Evolutionary conservation across 1,140 invertebrate species (phyloP), one percentile per base, ranked within the genome.

Genomic region (Drosophila sp.): DNA sequence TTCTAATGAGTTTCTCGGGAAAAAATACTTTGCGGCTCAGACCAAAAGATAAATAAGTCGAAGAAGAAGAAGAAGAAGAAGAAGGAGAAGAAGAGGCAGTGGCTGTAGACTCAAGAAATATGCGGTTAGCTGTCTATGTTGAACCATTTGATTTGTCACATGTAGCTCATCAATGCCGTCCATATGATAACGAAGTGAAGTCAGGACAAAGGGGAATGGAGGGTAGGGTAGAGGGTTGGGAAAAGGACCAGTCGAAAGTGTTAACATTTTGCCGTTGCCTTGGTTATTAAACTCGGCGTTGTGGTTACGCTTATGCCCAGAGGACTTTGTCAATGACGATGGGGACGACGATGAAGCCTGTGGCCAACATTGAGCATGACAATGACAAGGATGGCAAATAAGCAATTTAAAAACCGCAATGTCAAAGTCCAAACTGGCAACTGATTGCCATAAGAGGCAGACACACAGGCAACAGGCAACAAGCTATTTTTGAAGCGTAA

Each of bases 391-490:
- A 64, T 58, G 66, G 40, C 58, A 83, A 65, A 78, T 76, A 83
- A 83, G 80, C 80, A 82, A 83, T 82, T 83, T 83, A 67, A 79
- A 72, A 82, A 73, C 80, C 80, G 71, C 80, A 82, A 76, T 77
- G 78, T 80, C 78, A 77, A 62, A 78, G 79, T 21, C 27, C 63
- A 78, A 69, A 43, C 21, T 21, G 21, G 21, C 21, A 21, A 21
- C 21, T 1, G 21, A 70, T 50, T 38, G 36, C 34, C 32, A 56
- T 6, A 41, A 13, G 36, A 34, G 50, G 16, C 13, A 36, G 32
- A n/a, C 43, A 25, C 11, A 13, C 21, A n/a, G 21, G 21, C 21
- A 48, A 27, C 21, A 50, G 46, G 46, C 46, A 50, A 50, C 32
- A 29, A n/a, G n/a, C n/a, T n/a, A n/a, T n/a, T n/a, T 50, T 32